Evolutionary conservation across 2,113 vertebrate genomes (phyloP), one percentile per base, ranked within the genome.

Genomic region (Zootoca vivipara): DNA sequence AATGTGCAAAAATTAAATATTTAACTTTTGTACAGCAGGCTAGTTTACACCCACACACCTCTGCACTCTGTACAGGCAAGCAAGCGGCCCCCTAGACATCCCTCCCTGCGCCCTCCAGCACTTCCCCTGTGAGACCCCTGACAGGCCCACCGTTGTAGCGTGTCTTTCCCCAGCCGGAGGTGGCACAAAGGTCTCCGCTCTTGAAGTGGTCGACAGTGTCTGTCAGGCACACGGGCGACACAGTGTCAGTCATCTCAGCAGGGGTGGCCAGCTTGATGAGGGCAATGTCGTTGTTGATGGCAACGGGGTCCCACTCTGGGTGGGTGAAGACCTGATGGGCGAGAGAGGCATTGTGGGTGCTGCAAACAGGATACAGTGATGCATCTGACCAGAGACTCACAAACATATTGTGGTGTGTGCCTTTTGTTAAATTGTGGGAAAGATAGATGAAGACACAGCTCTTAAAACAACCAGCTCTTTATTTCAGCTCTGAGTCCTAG

Each of bases 101-200:
- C 10, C 46, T 52, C 46, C 46, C 46, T 52, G 9, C 16, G 15
- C 38, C 38, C 65, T n/a, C 70, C 1, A 35, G 15, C n/a, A 33
- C n/a, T 15, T 70, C 6, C 30, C 69, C 28, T 7, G 33, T 18
- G 22, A 72, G 42, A 70, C 12, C n/a, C 33, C 42, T 15, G 2
- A 1, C n/a, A 83, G 58, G 52, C 62, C 40, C 62, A 96, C 96
- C 92, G 0, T 72, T 87, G 86, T 91, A 35, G 46, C 92, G 89
- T 7, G 95, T 96, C 87, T 93, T 94, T 22, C 96, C 96, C 96
- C 96, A 96, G 86, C 95, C 96, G 0, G 88, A 95, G 88, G 95
- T 96, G 90, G 95, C 95, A 0, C 96, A 96, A 58, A 83, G 90
- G n/a, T 22, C 30, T 46, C 95, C 95, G 1, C 85, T 91, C 0